These are phyloP conservation scores for Hypotaenidia philippensis DNA, from an alignment of 2,797 vertebrate genomes.

Conservation along the genomic window DNA sequence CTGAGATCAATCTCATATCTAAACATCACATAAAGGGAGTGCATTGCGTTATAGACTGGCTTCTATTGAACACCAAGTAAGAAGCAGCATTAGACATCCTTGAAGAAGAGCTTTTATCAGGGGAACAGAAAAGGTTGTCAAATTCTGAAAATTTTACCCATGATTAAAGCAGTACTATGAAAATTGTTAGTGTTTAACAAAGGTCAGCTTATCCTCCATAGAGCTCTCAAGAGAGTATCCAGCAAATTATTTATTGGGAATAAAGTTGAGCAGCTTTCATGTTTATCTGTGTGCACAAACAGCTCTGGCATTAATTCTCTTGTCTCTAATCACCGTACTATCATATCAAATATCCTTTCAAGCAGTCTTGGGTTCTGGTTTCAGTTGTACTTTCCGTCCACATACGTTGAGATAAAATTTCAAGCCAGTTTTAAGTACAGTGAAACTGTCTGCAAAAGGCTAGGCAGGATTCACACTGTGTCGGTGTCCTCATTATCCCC, in stretches of 20 bases:
- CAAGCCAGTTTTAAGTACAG: not conserved
- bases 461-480: not conserved
- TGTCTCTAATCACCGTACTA: not conserved
- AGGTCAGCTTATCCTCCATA: slow-evolving; percentile 25
- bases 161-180: slow-evolving; percentile 83
- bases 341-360: not conserved
- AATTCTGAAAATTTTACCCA: slow-evolving; percentile 87
- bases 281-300: slow-evolving; percentile 5
- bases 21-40: slow-evolving; percentile 97
- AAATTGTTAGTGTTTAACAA: slow-evolving; percentile 83
- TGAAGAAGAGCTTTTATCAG: slow-evolving; percentile 86
- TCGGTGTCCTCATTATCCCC: not conserved
- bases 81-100: slow-evolving; percentile 91
- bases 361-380: not conserved
- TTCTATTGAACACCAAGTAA: slow-evolving; percentile 94
- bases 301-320: slow-evolving; percentile 20
- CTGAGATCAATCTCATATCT: slow-evolving; percentile 98
- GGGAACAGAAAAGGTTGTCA: slow-evolving; percentile 86
- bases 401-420: not conserved
- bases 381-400: not conserved
- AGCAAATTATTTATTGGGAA: slow-evolving; percentile 41
- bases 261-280: slow-evolving; percentile 29
- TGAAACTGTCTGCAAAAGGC: not conserved
- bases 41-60: slow-evolving; percentile 84
- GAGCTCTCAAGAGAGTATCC: slow-evolving; percentile 25